These are phyloP conservation scores for Artibeus lituratus DNA, from an alignment of 2,797 vertebrate genomes.

Conservation along the genomic window DNA sequence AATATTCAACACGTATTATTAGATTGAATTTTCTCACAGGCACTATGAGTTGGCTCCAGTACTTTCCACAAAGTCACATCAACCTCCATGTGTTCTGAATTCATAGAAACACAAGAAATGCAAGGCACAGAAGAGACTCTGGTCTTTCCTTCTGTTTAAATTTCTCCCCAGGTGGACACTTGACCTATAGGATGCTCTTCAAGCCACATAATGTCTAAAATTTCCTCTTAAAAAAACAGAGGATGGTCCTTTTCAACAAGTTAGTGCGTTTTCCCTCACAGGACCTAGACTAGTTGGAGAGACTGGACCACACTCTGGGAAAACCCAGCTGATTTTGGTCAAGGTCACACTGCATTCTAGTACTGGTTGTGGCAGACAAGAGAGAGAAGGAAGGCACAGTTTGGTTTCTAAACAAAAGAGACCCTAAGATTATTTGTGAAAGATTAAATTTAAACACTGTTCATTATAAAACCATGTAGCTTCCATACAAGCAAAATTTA, in stretches of 20 bases:
- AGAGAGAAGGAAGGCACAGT: not conserved
- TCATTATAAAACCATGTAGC: not conserved
- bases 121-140: not conserved
- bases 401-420: not conserved
- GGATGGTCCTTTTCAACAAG: not conserved
- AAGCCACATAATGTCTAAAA: not conserved
- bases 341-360: not conserved
- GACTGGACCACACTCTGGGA: not conserved
- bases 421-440: not conserved
- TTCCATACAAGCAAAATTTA: not conserved
- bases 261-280: not conserved
- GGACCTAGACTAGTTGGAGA: not conserved
- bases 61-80: conserved; percentile 54
- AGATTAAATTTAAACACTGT: not conserved
- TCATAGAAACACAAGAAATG: not conserved
- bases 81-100: not conserved
- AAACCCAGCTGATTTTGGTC: not conserved
- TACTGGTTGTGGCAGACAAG: not conserved
- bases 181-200: not conserved
- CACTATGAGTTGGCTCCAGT: conserved; percentile 1
- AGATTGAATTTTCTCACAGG: conserved; percentile 67
- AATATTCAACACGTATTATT: conserved; percentile 76
- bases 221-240: not conserved
- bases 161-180: not conserved
- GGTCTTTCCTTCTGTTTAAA: not conserved